Evolutionary conservation across 2,888 invertebrate genomes (phyloP).

Genomic region (Tethea ocularis): DNA sequence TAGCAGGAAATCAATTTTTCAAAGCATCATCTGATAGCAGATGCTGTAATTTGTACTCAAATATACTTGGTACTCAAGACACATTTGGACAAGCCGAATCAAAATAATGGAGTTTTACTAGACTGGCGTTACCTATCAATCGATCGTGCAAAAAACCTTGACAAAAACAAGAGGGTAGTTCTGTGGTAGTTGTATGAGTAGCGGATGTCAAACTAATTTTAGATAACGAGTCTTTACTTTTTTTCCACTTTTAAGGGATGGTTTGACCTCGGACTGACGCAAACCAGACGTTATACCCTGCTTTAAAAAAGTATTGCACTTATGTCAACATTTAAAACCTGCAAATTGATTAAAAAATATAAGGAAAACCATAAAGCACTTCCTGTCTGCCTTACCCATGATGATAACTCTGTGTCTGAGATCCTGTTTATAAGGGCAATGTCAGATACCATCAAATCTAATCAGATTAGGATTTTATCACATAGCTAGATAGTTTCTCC

Average conservation of each 20-base stretch:
- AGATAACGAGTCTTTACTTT: slow-evolving; percentile 48
- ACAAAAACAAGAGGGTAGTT: slow-evolving; percentile 42
- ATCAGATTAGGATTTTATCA: slow-evolving; percentile 60
- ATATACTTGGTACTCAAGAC: neutral
- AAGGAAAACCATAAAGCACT: slow-evolving; percentile 32
- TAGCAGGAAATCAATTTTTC: neutral
- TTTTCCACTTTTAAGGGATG: slow-evolving; percentile 26
- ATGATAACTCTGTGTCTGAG: slow-evolving; percentile 56
- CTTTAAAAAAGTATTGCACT: neutral
- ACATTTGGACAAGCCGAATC: neutral
- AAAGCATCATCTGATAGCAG: neutral
- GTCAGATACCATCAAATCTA: slow-evolving; percentile 70
- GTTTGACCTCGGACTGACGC: slow-evolving; percentile 20
- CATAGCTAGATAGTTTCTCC: slow-evolving; percentile 31
- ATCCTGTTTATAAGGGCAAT: slow-evolving; percentile 68
- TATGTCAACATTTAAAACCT: neutral
- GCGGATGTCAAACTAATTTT: slow-evolving; percentile 62
- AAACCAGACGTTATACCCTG: slow-evolving; percentile 12
- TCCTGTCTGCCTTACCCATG: slow-evolving; percentile 55
- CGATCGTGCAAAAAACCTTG: slow-evolving; percentile 38
- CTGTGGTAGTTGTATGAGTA: too few species aligned
- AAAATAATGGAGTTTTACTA: neutral
- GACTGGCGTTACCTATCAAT: neutral
- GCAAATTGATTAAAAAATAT: slow-evolving; percentile 36
- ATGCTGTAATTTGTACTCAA: neutral